A percentile compares a stretch with the other conserved stretches of the same genome.
Conservation (phyloP, 2,113 vertebrate species). For the Phalacrocorax brasilianus region DNA sequence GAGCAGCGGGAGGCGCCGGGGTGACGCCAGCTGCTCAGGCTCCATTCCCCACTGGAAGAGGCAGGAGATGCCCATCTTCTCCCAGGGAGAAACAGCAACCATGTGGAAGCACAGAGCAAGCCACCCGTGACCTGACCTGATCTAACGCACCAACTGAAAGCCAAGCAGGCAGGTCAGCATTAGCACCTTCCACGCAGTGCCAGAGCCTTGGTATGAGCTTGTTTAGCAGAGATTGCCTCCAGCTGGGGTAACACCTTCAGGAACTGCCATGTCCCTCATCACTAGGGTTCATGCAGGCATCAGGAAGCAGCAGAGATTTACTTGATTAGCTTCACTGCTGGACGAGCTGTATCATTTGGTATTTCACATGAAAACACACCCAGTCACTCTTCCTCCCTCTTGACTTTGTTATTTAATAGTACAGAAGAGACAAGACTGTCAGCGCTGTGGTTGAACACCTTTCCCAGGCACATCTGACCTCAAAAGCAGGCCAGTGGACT, state of each 20-base stretch:
- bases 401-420: not conserved
- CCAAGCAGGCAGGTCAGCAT: not conserved
- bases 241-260: not conserved
- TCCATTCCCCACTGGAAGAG: fast-evolving
- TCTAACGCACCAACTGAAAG: fast-evolving
- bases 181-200: not conserved
- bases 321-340: not conserved
- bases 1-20: not conserved
- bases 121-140: fast-evolving
- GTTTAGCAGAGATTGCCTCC: not conserved
- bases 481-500: not conserved
- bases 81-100: not conserved
- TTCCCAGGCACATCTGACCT: not conserved
- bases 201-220: not conserved
- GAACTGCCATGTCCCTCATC: not conserved
- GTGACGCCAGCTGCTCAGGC: not conserved
- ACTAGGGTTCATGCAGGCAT: fast-evolving
- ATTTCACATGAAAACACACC: not conserved
- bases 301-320: fast-evolving
- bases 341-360: not conserved
- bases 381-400: not conserved
- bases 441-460: fast-evolving
- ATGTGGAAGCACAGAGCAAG: fast-evolving
- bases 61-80: fast-evolving
- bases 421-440: not conserved